Percentiles rank a stretch among this genome's conserved stretches.
Evolutionary conservation across 2,113 vertebrate genomes (phyloP).

Genomic region (Actenoides lindsayi): DNA sequence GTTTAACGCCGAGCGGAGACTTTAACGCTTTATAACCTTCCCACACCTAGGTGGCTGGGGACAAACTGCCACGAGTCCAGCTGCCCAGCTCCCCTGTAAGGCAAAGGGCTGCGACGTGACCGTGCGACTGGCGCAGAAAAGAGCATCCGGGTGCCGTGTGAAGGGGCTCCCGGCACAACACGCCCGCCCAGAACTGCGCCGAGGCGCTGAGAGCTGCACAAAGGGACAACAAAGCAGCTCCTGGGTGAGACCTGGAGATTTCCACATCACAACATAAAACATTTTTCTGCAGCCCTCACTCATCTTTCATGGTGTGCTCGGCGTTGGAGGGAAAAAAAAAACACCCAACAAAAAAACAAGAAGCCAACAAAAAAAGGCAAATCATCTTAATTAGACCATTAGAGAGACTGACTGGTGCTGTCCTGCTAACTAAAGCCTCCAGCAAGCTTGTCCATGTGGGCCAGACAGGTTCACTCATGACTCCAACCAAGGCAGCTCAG

Average conservation of each 20-base stretch:
- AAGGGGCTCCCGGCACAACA: conserved; percentile 30
- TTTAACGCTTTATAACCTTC: conserved; percentile 27
- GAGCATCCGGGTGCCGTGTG: conserved; percentile 17
- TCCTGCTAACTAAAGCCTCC: conserved; percentile 7
- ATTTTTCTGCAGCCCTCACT: not conserved
- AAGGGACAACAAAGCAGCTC: conserved; percentile 1
- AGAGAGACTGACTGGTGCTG: not conserved
- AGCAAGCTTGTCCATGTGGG: not conserved
- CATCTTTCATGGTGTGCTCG: not conserved
- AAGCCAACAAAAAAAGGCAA: not conserved
- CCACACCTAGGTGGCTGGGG: not conserved
- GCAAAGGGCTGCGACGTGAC: not conserved
- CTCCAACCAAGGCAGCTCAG: not conserved
- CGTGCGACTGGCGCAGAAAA: not conserved
- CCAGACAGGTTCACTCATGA: not conserved
- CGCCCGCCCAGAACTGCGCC: conserved; percentile 15
- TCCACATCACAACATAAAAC: conserved; percentile 35
- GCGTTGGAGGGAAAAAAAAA: not conserved
- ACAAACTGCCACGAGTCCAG: conserved; percentile 13
- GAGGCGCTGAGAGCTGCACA: conserved; percentile 3
- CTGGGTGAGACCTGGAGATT: not conserved
- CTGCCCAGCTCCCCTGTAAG: conserved; percentile 7
- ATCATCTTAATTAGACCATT: not conserved
- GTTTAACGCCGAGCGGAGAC: not conserved
- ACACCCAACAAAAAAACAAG: not conserved